Evolutionary conservation across 2,797 vertebrate species (phyloP).

Genomic region (Artibeus jamaicensis): DNA sequence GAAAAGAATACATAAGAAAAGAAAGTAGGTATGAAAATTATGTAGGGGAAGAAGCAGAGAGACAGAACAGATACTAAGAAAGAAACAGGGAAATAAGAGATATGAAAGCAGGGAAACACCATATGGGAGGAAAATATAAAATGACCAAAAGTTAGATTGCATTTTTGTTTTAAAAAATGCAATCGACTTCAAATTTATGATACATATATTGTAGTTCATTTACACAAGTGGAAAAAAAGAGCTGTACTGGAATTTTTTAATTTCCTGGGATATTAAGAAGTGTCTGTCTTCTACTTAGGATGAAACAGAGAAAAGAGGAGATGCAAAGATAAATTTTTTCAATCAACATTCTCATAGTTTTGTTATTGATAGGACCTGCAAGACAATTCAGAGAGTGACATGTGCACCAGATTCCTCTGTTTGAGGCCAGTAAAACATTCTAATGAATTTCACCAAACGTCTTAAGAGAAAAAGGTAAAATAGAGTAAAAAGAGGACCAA

Average conservation of each 20-base stretch:
- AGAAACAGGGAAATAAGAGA: not conserved
- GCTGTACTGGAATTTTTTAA: not conserved
- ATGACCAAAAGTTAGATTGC: not conserved
- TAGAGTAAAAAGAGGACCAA: not conserved
- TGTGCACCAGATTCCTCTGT: not conserved
- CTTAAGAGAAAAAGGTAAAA: not conserved
- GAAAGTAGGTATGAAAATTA: not conserved
- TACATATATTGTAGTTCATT: not conserved
- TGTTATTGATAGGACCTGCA: not conserved
- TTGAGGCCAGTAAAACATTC: not conserved
- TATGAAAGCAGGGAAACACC: not conserved
- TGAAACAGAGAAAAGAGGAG: not conserved
- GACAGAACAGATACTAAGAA: not conserved
- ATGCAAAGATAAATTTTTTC: not conserved
- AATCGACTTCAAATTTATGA: slow-evolving; percentile 20
- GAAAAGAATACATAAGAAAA: slow-evolving; percentile 11
- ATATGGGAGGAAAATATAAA: not conserved
- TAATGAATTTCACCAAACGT: not conserved
- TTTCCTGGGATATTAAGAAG: slow-evolving; percentile 20
- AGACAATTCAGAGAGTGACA: not conserved
- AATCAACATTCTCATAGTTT: not conserved
- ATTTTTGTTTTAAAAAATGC: not conserved
- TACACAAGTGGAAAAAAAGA: not conserved
- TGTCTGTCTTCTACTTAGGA: not conserved
- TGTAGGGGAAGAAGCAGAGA: not conserved